These are phyloP conservation scores for Limonius californicus DNA, from an alignment of 1,140 invertebrate species.

Conservation along the genomic window DNA sequence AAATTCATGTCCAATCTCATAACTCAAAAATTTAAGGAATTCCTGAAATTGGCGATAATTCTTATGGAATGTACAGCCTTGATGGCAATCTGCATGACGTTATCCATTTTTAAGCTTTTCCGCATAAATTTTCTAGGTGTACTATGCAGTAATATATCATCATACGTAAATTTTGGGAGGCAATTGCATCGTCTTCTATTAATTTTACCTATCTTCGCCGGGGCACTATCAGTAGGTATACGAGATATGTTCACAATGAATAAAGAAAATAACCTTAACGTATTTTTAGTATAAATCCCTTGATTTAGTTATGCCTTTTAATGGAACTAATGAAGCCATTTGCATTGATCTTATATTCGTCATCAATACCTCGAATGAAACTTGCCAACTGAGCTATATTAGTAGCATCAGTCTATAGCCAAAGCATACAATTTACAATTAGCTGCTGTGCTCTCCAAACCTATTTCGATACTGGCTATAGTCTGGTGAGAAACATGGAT, in stretches of 20 bases:
- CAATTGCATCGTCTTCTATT: not conserved
- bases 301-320: not conserved
- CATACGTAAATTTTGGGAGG: too few relatives aligned
- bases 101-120: not conserved
- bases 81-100: not conserved
- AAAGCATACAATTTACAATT: not conserved
- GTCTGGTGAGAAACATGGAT: not conserved
- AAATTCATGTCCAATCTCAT: too few relatives aligned
- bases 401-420: not conserved
- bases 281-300: not conserved
- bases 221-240: not conserved
- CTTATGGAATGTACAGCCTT: not conserved
- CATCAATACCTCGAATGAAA: not conserved
- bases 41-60: not conserved
- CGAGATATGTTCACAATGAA: not conserved
- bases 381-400: not conserved
- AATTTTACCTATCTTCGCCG: not conserved
- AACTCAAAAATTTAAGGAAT: not conserved
- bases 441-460: not conserved
- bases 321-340: not conserved
- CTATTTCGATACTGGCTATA: not conserved
- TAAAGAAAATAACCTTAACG: not conserved
- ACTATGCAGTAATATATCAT: not conserved
- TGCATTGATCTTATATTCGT: not conserved
- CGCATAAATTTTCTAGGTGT: not conserved